Percentiles rank a stretch among this genome's conserved stretches.
phyloP scores from a whole-genome alignment of 2,888 invertebrate species.

The Corythucha ciliata region DNA sequence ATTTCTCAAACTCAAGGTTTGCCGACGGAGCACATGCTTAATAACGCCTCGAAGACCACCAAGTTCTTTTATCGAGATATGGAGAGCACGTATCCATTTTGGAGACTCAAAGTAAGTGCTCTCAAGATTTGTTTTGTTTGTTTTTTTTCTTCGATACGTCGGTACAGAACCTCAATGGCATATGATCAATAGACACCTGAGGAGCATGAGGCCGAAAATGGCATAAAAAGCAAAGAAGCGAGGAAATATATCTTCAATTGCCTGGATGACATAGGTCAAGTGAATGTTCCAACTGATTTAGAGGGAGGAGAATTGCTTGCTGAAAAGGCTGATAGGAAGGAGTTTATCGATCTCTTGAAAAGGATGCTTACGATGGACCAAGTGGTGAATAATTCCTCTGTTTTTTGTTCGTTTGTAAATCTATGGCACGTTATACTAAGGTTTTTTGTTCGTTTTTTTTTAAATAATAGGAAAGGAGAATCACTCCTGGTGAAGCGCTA shows the following conservation, averaged over 20 bases:
- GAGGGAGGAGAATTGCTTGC: conserved; percentile 93
- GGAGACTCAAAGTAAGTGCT: conserved; percentile 48
- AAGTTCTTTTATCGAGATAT: conserved; percentile 97
- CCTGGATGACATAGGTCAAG: conserved; percentile 95
- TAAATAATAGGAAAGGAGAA: conserved; percentile 66
- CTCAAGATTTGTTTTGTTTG: neutral
- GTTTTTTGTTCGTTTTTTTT: conserved; percentile 1
- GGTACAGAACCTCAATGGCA: neutral
- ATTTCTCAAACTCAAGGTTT: conserved; percentile 95
- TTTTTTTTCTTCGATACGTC: neutral
- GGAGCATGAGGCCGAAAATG: conserved; percentile 95
- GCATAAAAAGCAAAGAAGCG: conserved; percentile 97
- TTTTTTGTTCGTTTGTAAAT: neutral
- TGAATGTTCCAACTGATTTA: conserved; percentile 92
- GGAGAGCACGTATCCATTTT: conserved; percentile 62
- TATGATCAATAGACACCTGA: conserved; percentile 67
- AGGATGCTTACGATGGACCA: conserved; percentile 98
- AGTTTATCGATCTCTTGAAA: conserved; percentile 95
- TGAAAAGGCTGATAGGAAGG: conserved; percentile 92
- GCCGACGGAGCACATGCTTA: conserved; percentile 96
- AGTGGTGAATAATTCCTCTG: conserved; percentile 47
- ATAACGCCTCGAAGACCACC: conserved; percentile 92
- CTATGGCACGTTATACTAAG: neutral
- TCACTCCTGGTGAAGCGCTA: conserved; percentile 90
- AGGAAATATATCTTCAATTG: conserved; percentile 99